phyloP scores from a whole-genome alignment of 2,888 invertebrate species.

The Sipha maydis region DNA sequence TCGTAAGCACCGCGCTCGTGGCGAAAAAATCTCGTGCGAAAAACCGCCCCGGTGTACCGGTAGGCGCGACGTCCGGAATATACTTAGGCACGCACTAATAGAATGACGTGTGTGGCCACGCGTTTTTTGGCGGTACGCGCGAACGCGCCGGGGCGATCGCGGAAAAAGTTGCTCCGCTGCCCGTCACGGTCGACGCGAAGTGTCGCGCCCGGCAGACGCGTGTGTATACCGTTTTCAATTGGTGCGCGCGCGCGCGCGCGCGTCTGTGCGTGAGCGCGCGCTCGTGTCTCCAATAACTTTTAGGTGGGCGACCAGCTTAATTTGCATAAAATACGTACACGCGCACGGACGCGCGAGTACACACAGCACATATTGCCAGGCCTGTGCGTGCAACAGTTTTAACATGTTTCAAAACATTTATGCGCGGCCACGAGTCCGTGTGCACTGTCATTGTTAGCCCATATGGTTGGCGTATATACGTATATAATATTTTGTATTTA shows the following conservation, averaged over 20 bases:
- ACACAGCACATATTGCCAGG: not conserved
- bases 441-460: constrained; percentile 52
- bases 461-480: constrained; percentile 18
- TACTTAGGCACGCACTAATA: too few species aligned
- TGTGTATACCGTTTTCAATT: not conserved
- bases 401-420: constrained; percentile 56
- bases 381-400: constrained; percentile 51
- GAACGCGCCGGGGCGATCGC: too few species aligned
- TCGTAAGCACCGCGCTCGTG: too few species aligned
- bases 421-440: constrained; percentile 59
- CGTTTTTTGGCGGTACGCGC: too few species aligned
- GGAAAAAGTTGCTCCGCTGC: not conserved
- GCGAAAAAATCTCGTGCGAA: too few species aligned
- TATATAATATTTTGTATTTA: not conserved
- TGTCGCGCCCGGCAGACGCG: constrained; percentile 24
- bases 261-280: constrained; percentile 25
- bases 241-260: constrained; percentile 1
- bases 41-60: too few species aligned
- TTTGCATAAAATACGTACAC: constrained; percentile 15
- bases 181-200: constrained; percentile 13
- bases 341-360: not conserved
- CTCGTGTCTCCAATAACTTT: constrained; percentile 25
- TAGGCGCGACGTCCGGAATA: too few species aligned
- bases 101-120: too few species aligned
- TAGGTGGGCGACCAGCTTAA: constrained; percentile 44